Evolutionary conservation across 2,797 vertebrate species (phyloP).

Genomic region (Enteromius treurensis): DNA sequence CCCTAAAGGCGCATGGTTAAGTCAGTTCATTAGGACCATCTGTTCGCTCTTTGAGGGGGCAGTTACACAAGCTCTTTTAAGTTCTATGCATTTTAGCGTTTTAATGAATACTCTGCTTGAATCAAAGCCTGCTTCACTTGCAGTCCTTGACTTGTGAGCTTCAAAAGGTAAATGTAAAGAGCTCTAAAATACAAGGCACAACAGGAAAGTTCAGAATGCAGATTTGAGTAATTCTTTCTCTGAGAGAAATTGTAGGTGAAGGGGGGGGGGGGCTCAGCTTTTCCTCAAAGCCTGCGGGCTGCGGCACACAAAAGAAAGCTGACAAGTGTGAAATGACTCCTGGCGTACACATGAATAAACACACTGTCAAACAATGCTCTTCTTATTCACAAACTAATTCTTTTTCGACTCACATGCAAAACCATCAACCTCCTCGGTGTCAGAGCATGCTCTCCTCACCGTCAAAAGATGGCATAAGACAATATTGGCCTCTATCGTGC

Average conservation of each 20-base stretch:
- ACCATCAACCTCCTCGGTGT: slow-evolving; percentile 41
- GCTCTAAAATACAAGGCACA: slow-evolving; percentile 2
- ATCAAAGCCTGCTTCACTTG: slow-evolving; percentile 18
- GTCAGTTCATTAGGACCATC: slow-evolving; percentile 18
- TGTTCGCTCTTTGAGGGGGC: slow-evolving; percentile 16
- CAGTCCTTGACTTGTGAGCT: slow-evolving; percentile 16
- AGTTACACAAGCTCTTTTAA: slow-evolving; percentile 32
- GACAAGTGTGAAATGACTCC: slow-evolving; percentile 60
- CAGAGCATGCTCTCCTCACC: neutral
- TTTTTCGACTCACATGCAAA: slow-evolving; percentile 37
- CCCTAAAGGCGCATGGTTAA: neutral
- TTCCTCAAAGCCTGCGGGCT: slow-evolving; percentile 44
- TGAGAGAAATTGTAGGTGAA: slow-evolving; percentile 27
- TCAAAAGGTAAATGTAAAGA: slow-evolving; percentile 34
- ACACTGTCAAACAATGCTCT: slow-evolving; percentile 52
- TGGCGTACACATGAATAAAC: slow-evolving; percentile 56
- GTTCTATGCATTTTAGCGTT: slow-evolving; percentile 13
- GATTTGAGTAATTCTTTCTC: slow-evolving; percentile 2
- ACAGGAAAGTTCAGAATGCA: slow-evolving; percentile 15
- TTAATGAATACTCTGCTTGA: slow-evolving; percentile 14
- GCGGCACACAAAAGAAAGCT: slow-evolving; percentile 51
- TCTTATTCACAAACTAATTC: slow-evolving; percentile 54
- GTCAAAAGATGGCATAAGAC: slow-evolving; percentile 33
- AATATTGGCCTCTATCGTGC: slow-evolving; percentile 28
- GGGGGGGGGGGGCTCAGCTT: slow-evolving; percentile 9